Percentiles rank a stretch among this genome's conserved stretches.
These are phyloP conservation scores for Ostrea denselamellosa DNA, from an alignment of 1,140 invertebrate species.

Conservation along the genomic window DNA sequence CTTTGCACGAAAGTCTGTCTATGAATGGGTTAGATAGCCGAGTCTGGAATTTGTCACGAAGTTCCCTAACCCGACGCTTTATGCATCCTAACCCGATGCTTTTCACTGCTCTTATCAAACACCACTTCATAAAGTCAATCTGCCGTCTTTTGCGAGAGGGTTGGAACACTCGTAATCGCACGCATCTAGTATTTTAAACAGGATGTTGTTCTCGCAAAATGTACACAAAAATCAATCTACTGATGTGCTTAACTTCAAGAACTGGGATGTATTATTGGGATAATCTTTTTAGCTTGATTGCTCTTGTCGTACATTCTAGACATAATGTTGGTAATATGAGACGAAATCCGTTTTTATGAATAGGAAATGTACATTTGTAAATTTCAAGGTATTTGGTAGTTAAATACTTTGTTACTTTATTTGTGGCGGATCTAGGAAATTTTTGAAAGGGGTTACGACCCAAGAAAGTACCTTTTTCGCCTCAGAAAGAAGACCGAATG, in stretches of 20 bases:
- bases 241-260: background rate
- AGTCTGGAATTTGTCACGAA: slow-evolving; percentile 25
- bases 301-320: background rate
- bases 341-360: background rate
- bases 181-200: background rate
- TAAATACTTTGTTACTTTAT: too few relatives aligned
- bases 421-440: too few relatives aligned
- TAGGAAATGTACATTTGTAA: background rate
- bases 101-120: background rate
- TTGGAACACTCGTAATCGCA: background rate
- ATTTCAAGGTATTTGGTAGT: too few relatives aligned
- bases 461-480: too few relatives aligned
- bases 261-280: background rate
- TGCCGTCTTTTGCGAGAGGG: background rate
- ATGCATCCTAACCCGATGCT: slow-evolving; percentile 7
- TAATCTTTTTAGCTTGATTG: background rate
- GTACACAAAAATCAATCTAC: background rate
- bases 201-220: slow-evolving; percentile 5
- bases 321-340: slow-evolving; percentile 5
- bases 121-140: slow-evolving; percentile 23
- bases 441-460: too few relatives aligned
- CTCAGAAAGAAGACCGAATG: too few relatives aligned
- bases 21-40: background rate
- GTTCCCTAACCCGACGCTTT: slow-evolving; percentile 2
- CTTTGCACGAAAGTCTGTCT: background rate